phyloP scores from a whole-genome alignment of 1,140 invertebrate species.

The Hydropsyche tenuis region DNA sequence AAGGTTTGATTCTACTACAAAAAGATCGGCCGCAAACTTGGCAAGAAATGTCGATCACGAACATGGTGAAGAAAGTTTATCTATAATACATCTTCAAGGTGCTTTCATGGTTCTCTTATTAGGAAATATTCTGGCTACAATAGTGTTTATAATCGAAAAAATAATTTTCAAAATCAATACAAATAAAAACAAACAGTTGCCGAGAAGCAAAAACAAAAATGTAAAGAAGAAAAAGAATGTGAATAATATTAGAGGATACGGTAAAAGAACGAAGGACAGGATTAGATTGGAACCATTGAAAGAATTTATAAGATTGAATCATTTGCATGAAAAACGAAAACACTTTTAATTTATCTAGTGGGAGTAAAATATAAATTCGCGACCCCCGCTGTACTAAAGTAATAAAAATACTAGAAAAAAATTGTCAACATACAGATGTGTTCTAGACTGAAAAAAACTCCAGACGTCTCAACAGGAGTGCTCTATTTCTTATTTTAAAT shows the following conservation, averaged over 20 bases:
- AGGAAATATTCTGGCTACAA: constrained; percentile 12
- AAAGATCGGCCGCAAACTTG: constrained; percentile 36
- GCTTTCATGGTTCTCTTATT: constrained; percentile 41
- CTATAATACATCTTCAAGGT: constrained; percentile 44
- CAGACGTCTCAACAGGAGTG: background rate
- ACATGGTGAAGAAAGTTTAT: constrained; percentile 14
- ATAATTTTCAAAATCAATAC: constrained; percentile 18
- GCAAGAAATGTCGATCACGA: constrained; percentile 27
- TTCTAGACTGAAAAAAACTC: background rate
- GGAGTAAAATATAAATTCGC: background rate
- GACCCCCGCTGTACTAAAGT: constrained; percentile 6
- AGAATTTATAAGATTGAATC: background rate
- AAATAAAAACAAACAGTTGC: constrained; percentile 6
- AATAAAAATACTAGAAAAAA: constrained; percentile 1
- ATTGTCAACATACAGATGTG: background rate
- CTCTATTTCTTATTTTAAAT: background rate
- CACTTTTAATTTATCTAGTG: no score
- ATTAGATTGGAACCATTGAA: background rate
- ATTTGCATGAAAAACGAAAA: background rate
- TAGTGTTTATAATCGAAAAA: constrained; percentile 43
- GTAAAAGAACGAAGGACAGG: background rate
- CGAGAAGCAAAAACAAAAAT: background rate
- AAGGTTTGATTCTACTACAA: constrained; percentile 25
- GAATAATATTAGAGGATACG: background rate
- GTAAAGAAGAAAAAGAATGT: background rate